These are phyloP conservation scores for Apodemus agrarius DNA, from an alignment of 2,797 vertebrate genomes.

Conservation along the genomic window DNA sequence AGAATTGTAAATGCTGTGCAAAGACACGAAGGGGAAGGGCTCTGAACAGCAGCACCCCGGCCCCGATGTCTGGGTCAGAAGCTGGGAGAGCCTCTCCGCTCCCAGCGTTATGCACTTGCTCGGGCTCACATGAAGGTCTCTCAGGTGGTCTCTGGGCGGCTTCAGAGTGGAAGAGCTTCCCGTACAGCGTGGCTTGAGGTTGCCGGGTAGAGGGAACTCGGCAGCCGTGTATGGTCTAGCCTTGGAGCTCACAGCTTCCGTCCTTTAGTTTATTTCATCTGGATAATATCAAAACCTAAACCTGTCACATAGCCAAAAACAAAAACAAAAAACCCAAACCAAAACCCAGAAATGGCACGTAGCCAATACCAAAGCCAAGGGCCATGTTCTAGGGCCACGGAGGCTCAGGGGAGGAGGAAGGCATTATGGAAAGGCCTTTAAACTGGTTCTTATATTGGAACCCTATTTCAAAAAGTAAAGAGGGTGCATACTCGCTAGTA, in stretches of 20 bases:
- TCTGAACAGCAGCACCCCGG: not conserved
- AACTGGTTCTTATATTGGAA: not conserved
- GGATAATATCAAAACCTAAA: slow-evolving; percentile 5
- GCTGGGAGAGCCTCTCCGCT: not conserved
- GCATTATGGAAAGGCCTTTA: not conserved
- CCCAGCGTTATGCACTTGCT: not conserved
- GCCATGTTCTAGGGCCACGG: not conserved
- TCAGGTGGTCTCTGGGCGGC: not conserved
- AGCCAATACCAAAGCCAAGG: not conserved
- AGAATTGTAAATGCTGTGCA: not conserved
- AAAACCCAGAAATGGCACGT: not conserved
- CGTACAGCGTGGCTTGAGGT: not conserved
- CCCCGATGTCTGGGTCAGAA: not conserved
- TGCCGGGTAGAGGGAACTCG: not conserved
- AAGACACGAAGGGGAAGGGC: not conserved
- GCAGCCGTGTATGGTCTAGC: not conserved
- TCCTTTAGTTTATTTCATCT: not conserved
- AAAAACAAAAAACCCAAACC: not conserved
- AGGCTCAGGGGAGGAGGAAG: not conserved
- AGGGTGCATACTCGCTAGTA: not conserved
- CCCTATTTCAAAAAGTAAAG: not conserved
- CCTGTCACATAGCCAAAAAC: not conserved
- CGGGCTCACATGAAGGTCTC: not conserved
- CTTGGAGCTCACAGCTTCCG: not conserved
- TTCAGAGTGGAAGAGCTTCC: not conserved